These are phyloP conservation scores for Notoglanidium macrostoma DNA, from an alignment of 2,797 vertebrate genomes.

Conservation along the genomic window DNA sequence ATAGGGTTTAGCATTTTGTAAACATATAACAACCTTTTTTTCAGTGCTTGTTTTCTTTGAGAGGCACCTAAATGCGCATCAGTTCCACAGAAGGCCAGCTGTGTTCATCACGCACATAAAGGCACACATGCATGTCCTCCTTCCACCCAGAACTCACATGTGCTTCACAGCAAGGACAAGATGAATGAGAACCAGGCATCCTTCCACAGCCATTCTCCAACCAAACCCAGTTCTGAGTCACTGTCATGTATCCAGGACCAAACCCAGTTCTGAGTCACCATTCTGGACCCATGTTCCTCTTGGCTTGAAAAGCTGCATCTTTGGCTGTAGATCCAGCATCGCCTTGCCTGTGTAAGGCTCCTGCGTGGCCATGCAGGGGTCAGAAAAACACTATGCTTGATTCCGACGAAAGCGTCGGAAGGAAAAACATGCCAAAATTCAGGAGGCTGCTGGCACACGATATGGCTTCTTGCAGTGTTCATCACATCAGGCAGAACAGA, in stretches of 20 bases:
- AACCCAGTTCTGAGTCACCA: constrained; percentile 45
- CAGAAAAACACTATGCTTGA: constrained; percentile 29
- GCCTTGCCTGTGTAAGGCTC: constrained; percentile 33
- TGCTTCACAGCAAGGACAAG: constrained; percentile 8
- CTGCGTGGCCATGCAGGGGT: constrained; percentile 35
- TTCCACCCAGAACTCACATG: constrained; percentile 20
- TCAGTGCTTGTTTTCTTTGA: neutral
- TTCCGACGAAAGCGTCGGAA: neutral
- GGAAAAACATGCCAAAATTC: constrained; percentile 46
- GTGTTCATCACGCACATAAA: constrained; percentile 9
- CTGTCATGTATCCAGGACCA: constrained; percentile 26
- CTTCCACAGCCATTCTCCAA: neutral
- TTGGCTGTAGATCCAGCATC: constrained; percentile 45
- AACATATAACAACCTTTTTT: neutral
- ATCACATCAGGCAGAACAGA: constrained; percentile 35
- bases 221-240: constrained; percentile 36
- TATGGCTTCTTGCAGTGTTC: constrained; percentile 9
- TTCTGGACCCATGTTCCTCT: constrained; percentile 38
- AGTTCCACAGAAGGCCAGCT: constrained; percentile 3
- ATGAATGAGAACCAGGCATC: constrained; percentile 2
- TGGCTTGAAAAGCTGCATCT: constrained; percentile 38
- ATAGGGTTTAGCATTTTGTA: neutral
- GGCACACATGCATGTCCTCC: constrained; percentile 14
- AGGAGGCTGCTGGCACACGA: constrained; percentile 23
- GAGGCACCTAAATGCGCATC: neutral